A percentile compares a stretch with the other conserved stretches of the same genome.
Evolutionary conservation across 1,140 invertebrate species (phyloP).

Genomic region (Spodoptera litura): DNA sequence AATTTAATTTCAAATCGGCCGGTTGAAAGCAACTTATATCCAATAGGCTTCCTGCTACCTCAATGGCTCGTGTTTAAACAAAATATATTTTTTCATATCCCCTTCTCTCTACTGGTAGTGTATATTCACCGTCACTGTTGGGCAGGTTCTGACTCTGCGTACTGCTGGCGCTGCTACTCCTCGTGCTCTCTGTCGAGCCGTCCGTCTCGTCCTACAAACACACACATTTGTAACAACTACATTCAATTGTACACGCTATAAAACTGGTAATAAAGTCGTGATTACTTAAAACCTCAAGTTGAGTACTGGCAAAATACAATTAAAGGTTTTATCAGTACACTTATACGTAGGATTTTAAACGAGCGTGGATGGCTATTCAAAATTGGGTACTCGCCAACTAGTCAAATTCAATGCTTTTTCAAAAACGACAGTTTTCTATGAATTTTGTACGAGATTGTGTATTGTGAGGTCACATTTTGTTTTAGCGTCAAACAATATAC

Average conservation of each 20-base stretch:
- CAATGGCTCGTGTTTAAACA: too few relatives aligned
- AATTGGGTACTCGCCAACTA: too few relatives aligned
- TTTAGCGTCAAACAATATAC: too few relatives aligned
- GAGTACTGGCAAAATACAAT: neutral
- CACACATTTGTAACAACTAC: constrained; percentile 26
- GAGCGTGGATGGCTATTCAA: too few relatives aligned
- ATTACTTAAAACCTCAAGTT: neutral
- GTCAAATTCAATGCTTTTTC: too few relatives aligned
- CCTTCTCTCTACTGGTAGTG: too few relatives aligned
- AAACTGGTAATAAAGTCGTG: neutral
- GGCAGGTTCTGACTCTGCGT: constrained; percentile 77
- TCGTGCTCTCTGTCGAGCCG: constrained; percentile 72
- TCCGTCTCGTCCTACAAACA: constrained; percentile 79
- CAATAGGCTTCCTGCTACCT: too few relatives aligned
- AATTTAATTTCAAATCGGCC: too few relatives aligned
- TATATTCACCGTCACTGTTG: constrained; percentile 73
- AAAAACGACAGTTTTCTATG: too few relatives aligned
- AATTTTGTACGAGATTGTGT: too few relatives aligned
- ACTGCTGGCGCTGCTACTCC: constrained; percentile 73
- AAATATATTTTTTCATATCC: neutral
- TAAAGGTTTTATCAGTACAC: neutral
- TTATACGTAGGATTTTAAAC: neutral
- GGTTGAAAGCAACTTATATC: too few relatives aligned
- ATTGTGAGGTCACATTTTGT: too few relatives aligned
- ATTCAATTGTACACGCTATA: constrained; percentile 3